Evolutionary conservation across 2,113 vertebrate species (phyloP).

Genomic region (Uria aalge): DNA sequence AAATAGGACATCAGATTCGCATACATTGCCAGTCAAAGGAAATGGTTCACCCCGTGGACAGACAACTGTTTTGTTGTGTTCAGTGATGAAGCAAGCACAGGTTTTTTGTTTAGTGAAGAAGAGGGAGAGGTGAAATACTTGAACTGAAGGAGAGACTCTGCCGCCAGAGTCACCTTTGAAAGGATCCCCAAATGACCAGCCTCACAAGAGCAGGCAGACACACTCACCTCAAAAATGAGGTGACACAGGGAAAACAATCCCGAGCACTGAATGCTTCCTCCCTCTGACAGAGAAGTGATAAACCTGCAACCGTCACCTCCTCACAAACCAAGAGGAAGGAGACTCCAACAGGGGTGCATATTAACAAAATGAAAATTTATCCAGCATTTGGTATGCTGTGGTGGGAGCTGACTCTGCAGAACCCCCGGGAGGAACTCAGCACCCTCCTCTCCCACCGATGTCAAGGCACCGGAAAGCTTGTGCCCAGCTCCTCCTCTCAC

Average conservation of each 20-base stretch:
- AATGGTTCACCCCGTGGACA: not conserved
- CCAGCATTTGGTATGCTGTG: not conserved
- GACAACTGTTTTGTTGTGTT: not conserved
- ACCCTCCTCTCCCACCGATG: not conserved
- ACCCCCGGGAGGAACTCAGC: accelerated
- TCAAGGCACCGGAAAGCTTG: not conserved
- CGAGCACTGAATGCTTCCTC: not conserved
- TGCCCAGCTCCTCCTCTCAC: not conserved
- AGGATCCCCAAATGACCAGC: not conserved
- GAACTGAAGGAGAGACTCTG: not conserved
- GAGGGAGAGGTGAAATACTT: not conserved
- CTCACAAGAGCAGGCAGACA: not conserved
- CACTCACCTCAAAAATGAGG: not conserved
- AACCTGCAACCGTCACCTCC: not conserved
- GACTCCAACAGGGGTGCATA: not conserved
- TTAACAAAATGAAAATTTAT: not conserved
- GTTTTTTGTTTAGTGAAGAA: not conserved
- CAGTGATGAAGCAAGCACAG: not conserved
- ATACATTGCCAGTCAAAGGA: not conserved
- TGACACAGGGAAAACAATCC: not conserved
- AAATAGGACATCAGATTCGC: not conserved
- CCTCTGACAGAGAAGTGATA: not conserved
- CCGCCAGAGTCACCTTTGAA: not conserved
- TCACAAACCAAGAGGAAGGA: not conserved
- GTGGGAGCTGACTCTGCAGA: not conserved